Base-by-base conservation (phyloP, 2,113 vertebrate genomes). In the Potamarius usumacintae region DNA sequence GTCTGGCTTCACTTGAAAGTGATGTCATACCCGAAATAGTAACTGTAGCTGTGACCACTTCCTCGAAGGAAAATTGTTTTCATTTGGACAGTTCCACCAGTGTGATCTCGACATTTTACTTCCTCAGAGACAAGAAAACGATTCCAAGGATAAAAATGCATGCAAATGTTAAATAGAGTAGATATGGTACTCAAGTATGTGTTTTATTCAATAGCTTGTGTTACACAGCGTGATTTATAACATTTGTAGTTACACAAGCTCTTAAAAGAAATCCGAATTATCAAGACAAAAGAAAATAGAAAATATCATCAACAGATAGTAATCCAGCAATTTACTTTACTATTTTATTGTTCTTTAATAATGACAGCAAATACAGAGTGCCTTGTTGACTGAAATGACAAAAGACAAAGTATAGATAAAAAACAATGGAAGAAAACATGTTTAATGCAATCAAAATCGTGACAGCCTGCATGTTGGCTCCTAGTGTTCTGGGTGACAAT, bases 21-120 rank as follows among this genome's bases (percentile, higher is more conserved):
- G 93, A 94, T 92, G 93, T 93, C 93, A 94, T 93, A 87, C 89
- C 89, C 69, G 85, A 91, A 93, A 93, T 92, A 93, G 92, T 80
- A 92, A 92, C 92, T 90, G 88, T 90, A 92, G 92, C 91, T 87
- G 9, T 94, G 93, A 94, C 92, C 93, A 91, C 92, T 91, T 87
- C 90, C 91, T 93, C 91, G 53, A 90, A 90, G 90, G 92, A 91
- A 93, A 86, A 91, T 90, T 82, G 90, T 93, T 94, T 93, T 91
- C 90, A 88, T 92, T 92, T 91, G 90, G 93, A 93, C 89, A 86
- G 89, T 92, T 93, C 27, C 87, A 91, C 92, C 90, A 90, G 85
- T 92, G 90, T 91, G 90, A 92, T 89, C 86, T 91, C 90, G 91
- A 90, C 89, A 67, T 89, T 88, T 52, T 85, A 85, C 91, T 93